Evolutionary conservation across 1,140 invertebrate genomes (phyloP).

Genomic region (Euura lappo): DNA sequence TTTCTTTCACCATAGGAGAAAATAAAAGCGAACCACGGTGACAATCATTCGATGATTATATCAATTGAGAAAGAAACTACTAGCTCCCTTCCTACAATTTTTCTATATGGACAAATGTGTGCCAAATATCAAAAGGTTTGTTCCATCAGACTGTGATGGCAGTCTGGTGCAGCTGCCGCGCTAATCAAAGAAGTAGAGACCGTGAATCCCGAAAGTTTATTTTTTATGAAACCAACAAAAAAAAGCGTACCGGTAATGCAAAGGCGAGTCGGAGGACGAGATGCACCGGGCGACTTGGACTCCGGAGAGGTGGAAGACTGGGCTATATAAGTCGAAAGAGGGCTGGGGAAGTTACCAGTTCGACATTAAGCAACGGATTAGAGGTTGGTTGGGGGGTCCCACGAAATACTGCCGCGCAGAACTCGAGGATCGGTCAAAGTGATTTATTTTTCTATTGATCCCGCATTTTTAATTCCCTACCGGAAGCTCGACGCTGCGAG

Average conservation of each 20-base stretch:
- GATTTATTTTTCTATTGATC: not conserved
- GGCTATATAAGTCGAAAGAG: conserved; percentile 11
- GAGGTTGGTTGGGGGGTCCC: not conserved
- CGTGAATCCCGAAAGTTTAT: too few relatives aligned
- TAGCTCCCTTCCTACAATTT: too few relatives aligned
- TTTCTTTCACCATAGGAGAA: too few relatives aligned
- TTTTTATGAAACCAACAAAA: not conserved
- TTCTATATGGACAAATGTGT: too few relatives aligned
- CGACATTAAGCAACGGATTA: conserved; percentile 8
- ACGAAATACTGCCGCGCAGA: not conserved
- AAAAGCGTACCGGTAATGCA: not conserved
- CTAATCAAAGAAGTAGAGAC: too few relatives aligned
- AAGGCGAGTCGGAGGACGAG: not conserved
- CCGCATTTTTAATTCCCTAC: not conserved
- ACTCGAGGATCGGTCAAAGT: not conserved
- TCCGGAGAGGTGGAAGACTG: not conserved
- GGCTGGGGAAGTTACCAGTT: conserved; percentile 1
- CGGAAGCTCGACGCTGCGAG: not conserved
- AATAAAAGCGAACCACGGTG: too few relatives aligned
- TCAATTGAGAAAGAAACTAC: too few relatives aligned
- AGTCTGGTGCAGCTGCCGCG: too few relatives aligned
- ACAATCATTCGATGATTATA: too few relatives aligned
- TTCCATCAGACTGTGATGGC: too few relatives aligned
- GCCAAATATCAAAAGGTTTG: too few relatives aligned
- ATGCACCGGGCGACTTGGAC: not conserved